These are phyloP conservation scores for Corythornis vintsioides DNA, from an alignment of 2,113 vertebrate species.

Conservation along the genomic window DNA sequence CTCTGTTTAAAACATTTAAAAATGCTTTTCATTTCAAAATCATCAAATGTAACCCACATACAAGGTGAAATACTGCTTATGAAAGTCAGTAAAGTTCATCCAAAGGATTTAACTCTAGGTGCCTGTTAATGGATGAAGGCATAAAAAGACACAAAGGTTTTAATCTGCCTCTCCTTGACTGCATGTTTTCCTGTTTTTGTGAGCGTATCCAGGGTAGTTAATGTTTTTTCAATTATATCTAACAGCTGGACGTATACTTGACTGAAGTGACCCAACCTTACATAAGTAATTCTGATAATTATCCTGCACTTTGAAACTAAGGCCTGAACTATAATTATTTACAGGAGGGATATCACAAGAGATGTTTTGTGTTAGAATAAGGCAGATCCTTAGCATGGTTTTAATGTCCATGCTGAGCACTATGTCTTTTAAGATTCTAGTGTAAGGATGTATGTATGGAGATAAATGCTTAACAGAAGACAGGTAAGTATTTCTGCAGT, in stretches of 20 bases:
- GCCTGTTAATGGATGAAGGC: slow-evolving; percentile 3
- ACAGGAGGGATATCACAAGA: slow-evolving; percentile 8
- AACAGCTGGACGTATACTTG: slow-evolving; percentile 55
- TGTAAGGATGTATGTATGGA: neutral
- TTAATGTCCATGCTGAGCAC: neutral
- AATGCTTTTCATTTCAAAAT: slow-evolving; percentile 22
- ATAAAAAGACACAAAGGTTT: neutral
- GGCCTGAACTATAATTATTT: slow-evolving; percentile 64
- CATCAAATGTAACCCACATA: neutral
- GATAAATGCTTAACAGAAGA: neutral
- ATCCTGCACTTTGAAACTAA: slow-evolving; percentile 55
- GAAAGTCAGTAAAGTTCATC: slow-evolving; percentile 3
- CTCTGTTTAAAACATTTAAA: neutral
- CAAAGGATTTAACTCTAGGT: neutral
- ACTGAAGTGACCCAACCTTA: slow-evolving; percentile 60
- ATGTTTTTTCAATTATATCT: slow-evolving; percentile 45
- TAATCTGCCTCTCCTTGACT: slow-evolving; percentile 2
- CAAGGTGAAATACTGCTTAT: slow-evolving; percentile 7
- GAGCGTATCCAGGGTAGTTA: neutral
- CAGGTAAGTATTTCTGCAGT: neutral
- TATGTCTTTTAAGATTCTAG: neutral
- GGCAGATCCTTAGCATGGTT: neutral
- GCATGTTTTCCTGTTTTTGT: slow-evolving; percentile 11
- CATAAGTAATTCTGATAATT: slow-evolving; percentile 61
- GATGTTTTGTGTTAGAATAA: neutral